Conservation (phyloP, 2,888 invertebrate species). For the Drosophila limbata region DNA sequence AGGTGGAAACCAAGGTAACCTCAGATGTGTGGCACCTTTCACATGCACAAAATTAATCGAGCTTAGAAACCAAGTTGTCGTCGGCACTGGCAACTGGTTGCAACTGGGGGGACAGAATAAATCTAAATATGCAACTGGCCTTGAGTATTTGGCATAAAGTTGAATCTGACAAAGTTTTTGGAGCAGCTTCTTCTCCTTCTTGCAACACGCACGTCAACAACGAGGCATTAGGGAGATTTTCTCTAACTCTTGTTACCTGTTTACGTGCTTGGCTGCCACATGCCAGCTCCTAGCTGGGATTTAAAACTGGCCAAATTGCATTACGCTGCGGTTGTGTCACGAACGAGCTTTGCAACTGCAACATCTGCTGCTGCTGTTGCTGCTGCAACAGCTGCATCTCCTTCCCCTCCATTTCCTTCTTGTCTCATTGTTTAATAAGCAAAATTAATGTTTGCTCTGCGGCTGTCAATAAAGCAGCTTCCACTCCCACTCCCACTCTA, state of each 20-base stretch:
- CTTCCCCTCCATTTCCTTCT: neutral
- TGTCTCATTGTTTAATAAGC: conserved; percentile 52
- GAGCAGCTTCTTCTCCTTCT: too few relatives aligned
- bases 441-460: conserved; percentile 50
- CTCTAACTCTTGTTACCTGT: conserved; percentile 41
- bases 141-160: conserved; percentile 33
- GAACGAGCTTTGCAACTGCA: conserved; percentile 17
- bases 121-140: conserved; percentile 42
- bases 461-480: conserved; percentile 30
- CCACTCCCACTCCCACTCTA: conserved; percentile 4
- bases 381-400: neutral
- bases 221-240: conserved; percentile 29
- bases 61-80: conserved; percentile 8
- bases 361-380: conserved; percentile 7
- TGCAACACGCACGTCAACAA: conserved; percentile 23
- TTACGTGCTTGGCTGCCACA: conserved; percentile 58
- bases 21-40: conserved; percentile 2
- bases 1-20: neutral
- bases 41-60: conserved; percentile 32
- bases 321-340: conserved; percentile 55
- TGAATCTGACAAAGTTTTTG: conserved; percentile 34
- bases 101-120: conserved; percentile 21
- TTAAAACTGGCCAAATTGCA: conserved; percentile 47
- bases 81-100: conserved; percentile 15
- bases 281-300: conserved; percentile 41